phyloP scores from a whole-genome alignment of 2,888 invertebrate species.

The Magallana nippona region DNA sequence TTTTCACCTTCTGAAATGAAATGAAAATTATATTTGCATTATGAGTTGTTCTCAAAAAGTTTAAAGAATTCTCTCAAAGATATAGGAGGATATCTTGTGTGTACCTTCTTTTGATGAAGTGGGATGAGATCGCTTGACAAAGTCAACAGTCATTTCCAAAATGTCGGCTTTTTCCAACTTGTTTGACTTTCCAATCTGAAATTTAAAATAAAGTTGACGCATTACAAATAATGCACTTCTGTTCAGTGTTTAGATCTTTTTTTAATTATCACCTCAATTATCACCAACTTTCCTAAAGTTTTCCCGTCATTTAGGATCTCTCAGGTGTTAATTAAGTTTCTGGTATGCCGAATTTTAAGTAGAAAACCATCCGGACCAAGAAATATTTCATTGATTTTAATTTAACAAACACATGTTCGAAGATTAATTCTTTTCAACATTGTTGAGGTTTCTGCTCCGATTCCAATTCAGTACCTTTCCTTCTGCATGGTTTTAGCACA shows the following conservation, averaged over 20 bases:
- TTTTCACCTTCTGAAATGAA: not conserved
- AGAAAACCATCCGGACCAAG: not conserved
- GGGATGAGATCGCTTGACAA: conserved; percentile 39
- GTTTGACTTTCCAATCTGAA: conserved; percentile 41
- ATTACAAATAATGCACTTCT: not conserved
- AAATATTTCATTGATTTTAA: not conserved
- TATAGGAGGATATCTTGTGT: not conserved
- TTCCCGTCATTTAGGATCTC: too few species aligned
- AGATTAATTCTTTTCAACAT: not conserved
- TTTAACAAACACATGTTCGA: not conserved
- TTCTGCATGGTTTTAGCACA: conserved; percentile 21
- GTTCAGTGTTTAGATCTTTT: not conserved
- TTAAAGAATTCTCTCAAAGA: too few species aligned
- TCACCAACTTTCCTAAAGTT: too few species aligned
- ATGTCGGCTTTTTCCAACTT: conserved; percentile 53
- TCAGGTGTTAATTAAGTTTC: too few species aligned
- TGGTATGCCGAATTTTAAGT: conserved; percentile 4
- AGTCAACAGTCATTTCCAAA: conserved; percentile 52
- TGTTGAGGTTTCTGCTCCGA: not conserved
- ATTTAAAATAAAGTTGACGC: conserved; percentile 3
- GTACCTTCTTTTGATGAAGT: conserved; percentile 32
- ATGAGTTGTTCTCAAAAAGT: too few species aligned
- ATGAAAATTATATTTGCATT: not conserved
- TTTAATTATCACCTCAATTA: too few species aligned
- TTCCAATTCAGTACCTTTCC: not conserved